A percentile compares a stretch with the other conserved stretches of the same genome.
These are phyloP conservation scores for Branchinecta sandiegonensis DNA, from an alignment of 2,888 invertebrate species.

Conservation along the genomic window DNA sequence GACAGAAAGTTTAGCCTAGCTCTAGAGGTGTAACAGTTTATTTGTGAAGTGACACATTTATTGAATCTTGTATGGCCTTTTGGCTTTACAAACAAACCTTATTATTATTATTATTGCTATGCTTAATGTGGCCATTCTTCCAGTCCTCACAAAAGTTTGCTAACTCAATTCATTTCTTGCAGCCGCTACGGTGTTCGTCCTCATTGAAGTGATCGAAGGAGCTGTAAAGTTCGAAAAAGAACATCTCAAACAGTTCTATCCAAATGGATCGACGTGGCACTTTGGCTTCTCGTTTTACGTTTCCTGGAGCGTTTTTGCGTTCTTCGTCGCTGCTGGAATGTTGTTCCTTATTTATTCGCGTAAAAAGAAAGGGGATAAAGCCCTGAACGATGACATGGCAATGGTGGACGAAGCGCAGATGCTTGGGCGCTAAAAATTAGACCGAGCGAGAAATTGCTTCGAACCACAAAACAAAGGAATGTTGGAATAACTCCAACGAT, in stretches of 20 bases:
- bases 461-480: too few species aligned
- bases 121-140: background rate
- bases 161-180: background rate
- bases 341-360: conserved; percentile 65
- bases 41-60: too few species aligned
- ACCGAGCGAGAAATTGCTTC: too few species aligned
- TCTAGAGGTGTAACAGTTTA: too few species aligned
- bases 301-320: conserved; percentile 60
- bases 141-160: too few species aligned
- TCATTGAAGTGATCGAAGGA: conserved; percentile 23
- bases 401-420: conserved; percentile 73
- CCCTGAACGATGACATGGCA: conserved; percentile 63
- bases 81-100: background rate
- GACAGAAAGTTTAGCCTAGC: too few species aligned
- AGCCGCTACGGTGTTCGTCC: conserved; percentile 24
- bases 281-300: conserved; percentile 47
- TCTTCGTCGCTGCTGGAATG: conserved; percentile 50
- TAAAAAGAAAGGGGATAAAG: conserved; percentile 68
- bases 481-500: too few species aligned
- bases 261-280: conserved; percentile 21
- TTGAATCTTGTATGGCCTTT: too few species aligned
- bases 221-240: conserved; percentile 19
- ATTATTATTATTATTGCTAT: background rate
- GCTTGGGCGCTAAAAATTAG: conserved; percentile 39
- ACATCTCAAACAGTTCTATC: conserved; percentile 19